Base-by-base conservation (phyloP, 1,140 invertebrate genomes). In the Trichomalopsis sarcophagae region DNA sequence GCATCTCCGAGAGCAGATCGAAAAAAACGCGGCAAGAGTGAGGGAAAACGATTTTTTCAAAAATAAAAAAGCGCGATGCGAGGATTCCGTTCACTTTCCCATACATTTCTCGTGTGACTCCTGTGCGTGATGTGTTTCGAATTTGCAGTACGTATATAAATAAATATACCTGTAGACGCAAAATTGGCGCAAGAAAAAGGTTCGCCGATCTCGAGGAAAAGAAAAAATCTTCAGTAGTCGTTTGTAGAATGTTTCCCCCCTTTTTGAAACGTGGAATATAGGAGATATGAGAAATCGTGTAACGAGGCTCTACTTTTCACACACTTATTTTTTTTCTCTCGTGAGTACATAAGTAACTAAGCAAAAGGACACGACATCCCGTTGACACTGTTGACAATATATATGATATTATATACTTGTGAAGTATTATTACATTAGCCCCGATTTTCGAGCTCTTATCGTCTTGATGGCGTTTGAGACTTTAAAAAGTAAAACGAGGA, bases 311-410 rank as follows among this genome's bases (percentile, higher is more conserved):
- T 17, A 17, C 14, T 62, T 80, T 68, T 33, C 36, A 21, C 2
- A 10, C 30, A 10, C 30, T 62, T 55, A 11, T 79, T 36, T 23
- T 36, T 23, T 79, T 62, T 33, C 23, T 66, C 30, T 21, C 50
- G 5, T 33, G 11, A 62, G n/a, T 36, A 36, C 5, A 27, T 40
- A 14, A 7, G 14, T 36, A 17, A 76, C 23, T 44, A 82, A 74
- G 23, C 40, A 21, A 62, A 62, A 17, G 55, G 5, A 62, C 40
- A 44, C 68, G 68, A 71, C 27, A 71, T 30, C 68, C 30, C 44
- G 76, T 80, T 84, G 50, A 80, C 33, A 62, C 47, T 84, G 69
- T 80, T 84, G 77, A 84, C 77, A 84, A 84, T 84, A 84, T 80
- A 27, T 36, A 36, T 36, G 33, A 55, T 44, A 27, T 21, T 77